Evolutionary conservation across 2,888 invertebrate species (phyloP), one percentile per base, ranked within the genome.

Genomic region (Dendrolimus pini): DNA sequence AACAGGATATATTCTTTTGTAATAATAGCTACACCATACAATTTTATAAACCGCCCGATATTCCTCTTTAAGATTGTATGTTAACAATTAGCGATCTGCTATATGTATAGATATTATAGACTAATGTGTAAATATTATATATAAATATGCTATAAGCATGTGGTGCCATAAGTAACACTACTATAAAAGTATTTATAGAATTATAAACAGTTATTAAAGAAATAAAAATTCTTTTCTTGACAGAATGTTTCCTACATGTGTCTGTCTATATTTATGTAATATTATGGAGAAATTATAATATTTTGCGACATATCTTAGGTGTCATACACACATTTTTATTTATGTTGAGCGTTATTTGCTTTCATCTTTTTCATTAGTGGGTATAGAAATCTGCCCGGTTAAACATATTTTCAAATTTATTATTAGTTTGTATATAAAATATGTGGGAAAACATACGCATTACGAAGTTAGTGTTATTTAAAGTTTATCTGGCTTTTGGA

Each of bases 381-480:
- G 30, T 30, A 30, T 30, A 30, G 30, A 30, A 30, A 30, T 30
- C 18, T 30, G 30, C 30, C 30, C 30, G 30, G 30, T 3, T 57
- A 52, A 56, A 53, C 47, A 55, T 41, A 57, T 57, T 57, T 59
- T 56, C 53, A 54, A 55, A 47, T 71, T 67, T 73, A 64, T 70
- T 74, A 75, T 71, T 75, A 82, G 77, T 75, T 78, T 83, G 79
- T 88, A 85, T 74, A 77, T 86, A 83, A 86, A 78, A 76, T 85
- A 80, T 86, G 88, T 89, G 89, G 89, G 89, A 89, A 90, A 89
- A 83, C 82, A 90, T 90, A 86, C 90, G 90, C 90, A 83, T 89
- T 90, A 89, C 84, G 78, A 79, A 80, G 78, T 81, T 89, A 89
- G 85, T 84, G 77, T 83, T 85, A 84, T 78, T 77, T 79, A 82